Evolutionary conservation across 2,797 vertebrate genomes (phyloP).

Genomic region (Sternotherus odoratus): DNA sequence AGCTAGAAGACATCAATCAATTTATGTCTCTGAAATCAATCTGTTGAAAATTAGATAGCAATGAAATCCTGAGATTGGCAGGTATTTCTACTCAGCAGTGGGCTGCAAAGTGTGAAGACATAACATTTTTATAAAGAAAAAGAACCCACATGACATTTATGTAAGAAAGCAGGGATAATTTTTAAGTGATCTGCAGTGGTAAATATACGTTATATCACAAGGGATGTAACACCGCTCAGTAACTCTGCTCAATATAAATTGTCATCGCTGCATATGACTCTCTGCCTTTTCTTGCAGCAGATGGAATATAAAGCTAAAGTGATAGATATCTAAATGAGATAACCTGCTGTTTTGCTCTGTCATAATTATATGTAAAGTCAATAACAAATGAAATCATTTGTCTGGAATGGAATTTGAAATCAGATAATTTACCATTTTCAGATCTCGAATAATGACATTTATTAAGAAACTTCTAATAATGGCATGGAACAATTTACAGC

Average conservation of each 20-base stretch:
- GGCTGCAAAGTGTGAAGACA: not conserved
- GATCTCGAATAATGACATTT: constrained; percentile 25
- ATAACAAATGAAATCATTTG: constrained; percentile 38
- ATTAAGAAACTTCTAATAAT: constrained; percentile 11
- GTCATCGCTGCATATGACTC: not conserved
- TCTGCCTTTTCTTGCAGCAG: constrained; percentile 35
- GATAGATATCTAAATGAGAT: constrained; percentile 25
- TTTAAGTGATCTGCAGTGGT: constrained; percentile 61
- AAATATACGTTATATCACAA: constrained; percentile 51
- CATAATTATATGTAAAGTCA: constrained; percentile 4
- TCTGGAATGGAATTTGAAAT: constrained; percentile 28
- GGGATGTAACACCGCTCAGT: constrained; percentile 37
- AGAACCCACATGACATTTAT: constrained; percentile 18
- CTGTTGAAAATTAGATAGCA: constrained; percentile 25
- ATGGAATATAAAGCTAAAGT: constrained; percentile 37
- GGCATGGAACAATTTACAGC: not conserved
- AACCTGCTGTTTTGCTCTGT: constrained; percentile 31
- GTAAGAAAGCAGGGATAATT: constrained; percentile 59
- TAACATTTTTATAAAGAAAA: constrained; percentile 47
- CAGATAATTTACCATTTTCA: constrained; percentile 14
- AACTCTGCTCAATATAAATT: constrained; percentile 40
- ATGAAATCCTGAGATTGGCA: not conserved
- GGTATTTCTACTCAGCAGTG: constrained; percentile 39
- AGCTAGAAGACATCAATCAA: constrained; percentile 8
- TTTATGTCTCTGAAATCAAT: constrained; percentile 30